Evolutionary conservation across 1,140 invertebrate genomes (phyloP).

Genomic region (Rhagoletis pomonella): DNA sequence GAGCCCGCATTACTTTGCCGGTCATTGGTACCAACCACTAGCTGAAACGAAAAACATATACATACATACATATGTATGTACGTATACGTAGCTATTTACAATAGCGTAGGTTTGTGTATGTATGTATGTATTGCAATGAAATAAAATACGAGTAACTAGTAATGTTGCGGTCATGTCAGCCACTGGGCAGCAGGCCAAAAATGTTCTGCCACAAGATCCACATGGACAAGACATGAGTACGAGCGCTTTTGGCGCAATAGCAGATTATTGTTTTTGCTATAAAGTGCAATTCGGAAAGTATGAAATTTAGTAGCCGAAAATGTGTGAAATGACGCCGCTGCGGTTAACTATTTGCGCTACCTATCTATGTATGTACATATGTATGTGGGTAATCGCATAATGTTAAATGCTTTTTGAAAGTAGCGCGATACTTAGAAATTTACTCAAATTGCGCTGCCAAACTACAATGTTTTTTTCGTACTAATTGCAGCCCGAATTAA

Average conservation of each 20-base stretch:
- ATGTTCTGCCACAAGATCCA: not conserved
- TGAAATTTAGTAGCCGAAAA: conserved; percentile 15
- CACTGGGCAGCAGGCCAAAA: conserved; percentile 29
- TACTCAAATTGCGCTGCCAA: not conserved
- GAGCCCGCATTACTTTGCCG: conserved; percentile 28
- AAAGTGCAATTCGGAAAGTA: not conserved
- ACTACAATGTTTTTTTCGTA: not conserved
- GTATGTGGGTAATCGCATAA: not conserved
- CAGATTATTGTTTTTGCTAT: conserved; percentile 3
- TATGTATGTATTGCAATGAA: not conserved
- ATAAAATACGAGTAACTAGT: conserved; percentile 26
- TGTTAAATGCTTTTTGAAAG: not conserved
- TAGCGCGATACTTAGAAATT: not conserved
- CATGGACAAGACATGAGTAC: not conserved
- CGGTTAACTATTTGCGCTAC: not conserved
- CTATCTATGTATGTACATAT: not conserved
- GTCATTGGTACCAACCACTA: conserved; percentile 14
- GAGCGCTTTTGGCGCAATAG: not conserved
- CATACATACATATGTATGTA: not conserved
- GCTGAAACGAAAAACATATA: not conserved
- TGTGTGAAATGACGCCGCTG: conserved; percentile 9
- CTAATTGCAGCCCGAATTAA: not conserved
- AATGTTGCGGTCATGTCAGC: conserved; percentile 40
- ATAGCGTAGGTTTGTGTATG: not conserved
- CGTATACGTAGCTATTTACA: not conserved